A percentile compares a stretch with the other conserved stretches of the same genome.
phyloP scores from a whole-genome alignment of 2,888 invertebrate genomes.

The Branchipolynoe longqiensis region DNA sequence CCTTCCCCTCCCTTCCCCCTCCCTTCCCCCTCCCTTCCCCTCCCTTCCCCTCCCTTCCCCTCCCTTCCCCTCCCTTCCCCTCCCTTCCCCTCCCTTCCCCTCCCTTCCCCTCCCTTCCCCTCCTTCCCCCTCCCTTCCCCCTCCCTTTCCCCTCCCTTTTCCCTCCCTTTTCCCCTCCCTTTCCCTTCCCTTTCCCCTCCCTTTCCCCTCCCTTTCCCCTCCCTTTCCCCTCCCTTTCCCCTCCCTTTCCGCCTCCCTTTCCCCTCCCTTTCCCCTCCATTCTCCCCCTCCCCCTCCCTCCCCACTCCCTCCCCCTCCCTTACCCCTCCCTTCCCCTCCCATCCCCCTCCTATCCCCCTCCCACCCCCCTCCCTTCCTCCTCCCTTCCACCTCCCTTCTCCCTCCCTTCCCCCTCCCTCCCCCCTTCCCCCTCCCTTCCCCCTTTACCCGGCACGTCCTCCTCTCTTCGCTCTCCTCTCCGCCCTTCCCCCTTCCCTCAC shows the following conservation, averaged over 20 bases:
- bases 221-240: not conserved
- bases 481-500: not conserved
- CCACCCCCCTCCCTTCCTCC: not conserved
- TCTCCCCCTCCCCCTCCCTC: not conserved
- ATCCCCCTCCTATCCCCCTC: no score
- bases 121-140: no score
- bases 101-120: no score
- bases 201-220: not conserved
- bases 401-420: not conserved
- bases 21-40: no score
- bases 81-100: no score
- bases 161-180: no score
- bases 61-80: no score
- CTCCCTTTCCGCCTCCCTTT: not conserved
- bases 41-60: no score
- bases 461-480: constrained; percentile 18
- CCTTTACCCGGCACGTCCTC: not conserved
- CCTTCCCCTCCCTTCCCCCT: no score
- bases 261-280: not conserved
- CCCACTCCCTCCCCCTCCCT: not conserved
- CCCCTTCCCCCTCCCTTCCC: not conserved
- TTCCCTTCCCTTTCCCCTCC: not conserved
- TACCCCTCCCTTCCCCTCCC: not conserved
- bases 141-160: no score
- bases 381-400: not conserved